These are phyloP conservation scores for Lethrus apterus DNA, from an alignment of 1,140 invertebrate species.

Conservation along the genomic window DNA sequence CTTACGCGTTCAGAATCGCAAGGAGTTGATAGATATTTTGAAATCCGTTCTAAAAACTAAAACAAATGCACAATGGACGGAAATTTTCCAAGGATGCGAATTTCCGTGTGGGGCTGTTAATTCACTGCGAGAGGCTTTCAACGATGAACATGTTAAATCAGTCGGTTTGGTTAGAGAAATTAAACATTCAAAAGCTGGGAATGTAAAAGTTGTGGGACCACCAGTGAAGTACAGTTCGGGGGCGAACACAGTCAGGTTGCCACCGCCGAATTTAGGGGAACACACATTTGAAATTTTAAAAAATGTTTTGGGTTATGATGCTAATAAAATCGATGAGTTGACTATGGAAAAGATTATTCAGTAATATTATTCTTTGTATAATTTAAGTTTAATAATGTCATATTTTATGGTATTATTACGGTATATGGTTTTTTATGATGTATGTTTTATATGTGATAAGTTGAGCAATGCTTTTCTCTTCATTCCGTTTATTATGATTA, in stretches of 20 bases:
- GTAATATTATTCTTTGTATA: too few relatives aligned
- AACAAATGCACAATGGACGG: constrained; percentile 69
- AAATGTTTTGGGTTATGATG: constrained; percentile 60
- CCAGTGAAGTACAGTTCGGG: constrained; percentile 72
- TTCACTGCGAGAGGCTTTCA: constrained; percentile 75
- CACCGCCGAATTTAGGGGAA: constrained; percentile 82
- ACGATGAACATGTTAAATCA: constrained; percentile 74
- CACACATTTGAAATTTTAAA: constrained; percentile 75
- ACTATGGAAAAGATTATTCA: constrained; percentile 48
- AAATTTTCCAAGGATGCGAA: constrained; percentile 60
- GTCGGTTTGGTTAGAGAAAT: constrained; percentile 72
- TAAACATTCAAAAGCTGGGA: constrained; percentile 60
- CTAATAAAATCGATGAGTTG: constrained; percentile 53
- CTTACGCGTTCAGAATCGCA: constrained; percentile 67
- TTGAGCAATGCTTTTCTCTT: not conserved
- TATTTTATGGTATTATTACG: too few relatives aligned
- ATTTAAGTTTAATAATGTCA: too few relatives aligned
- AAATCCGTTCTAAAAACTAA: constrained; percentile 55
- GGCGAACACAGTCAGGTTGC: constrained; percentile 57
- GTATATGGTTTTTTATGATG: too few relatives aligned
- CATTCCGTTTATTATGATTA: not conserved
- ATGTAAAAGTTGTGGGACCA: constrained; percentile 75
- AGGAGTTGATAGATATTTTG: constrained; percentile 58
- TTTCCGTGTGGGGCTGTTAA: constrained; percentile 92
- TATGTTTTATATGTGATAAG: too few relatives aligned